A percentile compares a stretch with the other conserved stretches of the same genome.
Evolutionary conservation across 1,140 invertebrate species (phyloP).

Genomic region (Micrasema longulum): DNA sequence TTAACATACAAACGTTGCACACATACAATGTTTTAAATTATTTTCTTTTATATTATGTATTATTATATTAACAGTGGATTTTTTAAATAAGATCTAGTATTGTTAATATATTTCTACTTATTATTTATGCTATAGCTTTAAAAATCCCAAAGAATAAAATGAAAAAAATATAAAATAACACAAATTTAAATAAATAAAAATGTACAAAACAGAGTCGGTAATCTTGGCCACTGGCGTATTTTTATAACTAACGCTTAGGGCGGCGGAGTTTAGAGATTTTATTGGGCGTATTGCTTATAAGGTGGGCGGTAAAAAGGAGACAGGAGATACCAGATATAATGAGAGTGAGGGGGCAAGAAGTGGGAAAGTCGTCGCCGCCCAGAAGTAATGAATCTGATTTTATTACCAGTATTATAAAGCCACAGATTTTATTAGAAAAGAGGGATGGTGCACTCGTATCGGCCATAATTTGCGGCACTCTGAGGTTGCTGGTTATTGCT

Average conservation of each 20-base stretch:
- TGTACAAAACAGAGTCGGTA: not conserved
- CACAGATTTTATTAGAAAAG: constrained; percentile 50
- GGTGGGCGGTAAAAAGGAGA: constrained; percentile 16
- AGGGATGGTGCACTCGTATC: not conserved
- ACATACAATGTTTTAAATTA: no score
- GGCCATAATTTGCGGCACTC: no score
- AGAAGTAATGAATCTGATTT: constrained; percentile 49
- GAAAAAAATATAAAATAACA: no score
- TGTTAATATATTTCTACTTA: no score
- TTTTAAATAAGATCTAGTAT: no score
- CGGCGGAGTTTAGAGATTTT: constrained; percentile 43
- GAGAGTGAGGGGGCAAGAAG: not conserved
- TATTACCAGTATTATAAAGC: constrained; percentile 52
- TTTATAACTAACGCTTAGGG: constrained; percentile 50
- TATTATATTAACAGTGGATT: no score
- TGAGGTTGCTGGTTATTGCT: no score
- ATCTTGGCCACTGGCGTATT: constrained; percentile 35
- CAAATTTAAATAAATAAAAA: no score
- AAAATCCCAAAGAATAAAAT: no score
- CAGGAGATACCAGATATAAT: not conserved
- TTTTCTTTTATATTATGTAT: no score
- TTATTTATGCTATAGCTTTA: no score
- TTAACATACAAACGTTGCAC: no score
- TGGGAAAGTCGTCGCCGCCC: constrained; percentile 21
- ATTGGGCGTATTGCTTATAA: constrained; percentile 52